These are phyloP conservation scores for Eulemur rubriventer DNA, from an alignment of 2,797 vertebrate genomes.

Conservation along the genomic window DNA sequence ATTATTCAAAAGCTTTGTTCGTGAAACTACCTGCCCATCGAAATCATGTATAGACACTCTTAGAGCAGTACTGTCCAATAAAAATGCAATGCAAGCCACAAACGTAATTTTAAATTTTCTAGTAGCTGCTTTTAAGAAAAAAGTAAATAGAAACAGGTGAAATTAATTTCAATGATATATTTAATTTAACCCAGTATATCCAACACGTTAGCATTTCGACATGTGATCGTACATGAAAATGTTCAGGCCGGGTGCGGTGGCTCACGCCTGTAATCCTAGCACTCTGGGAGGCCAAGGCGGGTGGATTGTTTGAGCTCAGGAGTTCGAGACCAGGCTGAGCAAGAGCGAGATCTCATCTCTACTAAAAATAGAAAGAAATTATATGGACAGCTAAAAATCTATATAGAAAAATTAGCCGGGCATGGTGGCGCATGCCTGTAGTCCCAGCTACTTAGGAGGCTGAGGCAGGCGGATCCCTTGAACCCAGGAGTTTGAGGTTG, in stretches of 20 bases:
- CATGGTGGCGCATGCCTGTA: too few relatives aligned
- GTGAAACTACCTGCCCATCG: neutral
- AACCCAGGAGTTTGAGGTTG: too few relatives aligned
- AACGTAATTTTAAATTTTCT: neutral
- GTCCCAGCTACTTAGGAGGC: too few relatives aligned
- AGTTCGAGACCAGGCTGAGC: too few relatives aligned
- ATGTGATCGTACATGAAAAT: neutral
- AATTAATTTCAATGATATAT: slow-evolving; percentile 2
- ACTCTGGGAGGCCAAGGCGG: too few relatives aligned
- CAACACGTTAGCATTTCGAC: neutral
- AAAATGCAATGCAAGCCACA: neutral
- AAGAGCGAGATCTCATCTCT: too few relatives aligned
- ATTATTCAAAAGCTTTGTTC: neutral
- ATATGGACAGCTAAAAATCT: too few relatives aligned
- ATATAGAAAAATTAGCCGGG: too few relatives aligned
- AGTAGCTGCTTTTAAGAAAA: neutral
- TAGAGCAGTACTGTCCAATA: neutral
- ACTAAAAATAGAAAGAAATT: too few relatives aligned
- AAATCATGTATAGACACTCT: neutral
- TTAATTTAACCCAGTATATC: slow-evolving; percentile 24
- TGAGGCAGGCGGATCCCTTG: too few relatives aligned
- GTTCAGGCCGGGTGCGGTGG: neutral
- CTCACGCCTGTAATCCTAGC: too few relatives aligned
- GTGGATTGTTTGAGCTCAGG: too few relatives aligned
- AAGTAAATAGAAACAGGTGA: neutral